Evolutionary conservation across 2,113 vertebrate genomes (phyloP).

Genomic region (Oreamnos americanus): DNA sequence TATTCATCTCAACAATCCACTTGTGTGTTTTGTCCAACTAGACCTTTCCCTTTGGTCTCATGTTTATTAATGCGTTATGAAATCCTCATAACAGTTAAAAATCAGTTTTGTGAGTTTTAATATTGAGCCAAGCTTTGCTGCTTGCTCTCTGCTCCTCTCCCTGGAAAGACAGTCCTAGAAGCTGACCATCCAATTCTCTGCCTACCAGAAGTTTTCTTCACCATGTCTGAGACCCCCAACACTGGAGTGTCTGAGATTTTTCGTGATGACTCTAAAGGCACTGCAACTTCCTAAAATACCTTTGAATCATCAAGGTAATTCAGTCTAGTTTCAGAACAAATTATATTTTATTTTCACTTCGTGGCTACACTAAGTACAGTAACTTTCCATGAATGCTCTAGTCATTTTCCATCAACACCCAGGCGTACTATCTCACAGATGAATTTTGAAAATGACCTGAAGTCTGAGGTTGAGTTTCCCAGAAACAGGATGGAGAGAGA

Average conservation of each 20-base stretch:
- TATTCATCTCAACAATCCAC: not conserved
- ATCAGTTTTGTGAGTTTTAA: not conserved
- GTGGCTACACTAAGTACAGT: not conserved
- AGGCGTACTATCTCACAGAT: not conserved
- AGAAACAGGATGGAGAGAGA: not conserved
- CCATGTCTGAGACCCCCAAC: not conserved
- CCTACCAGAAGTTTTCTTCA: not conserved
- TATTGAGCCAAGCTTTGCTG: not conserved
- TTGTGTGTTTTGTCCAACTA: not conserved
- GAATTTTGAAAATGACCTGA: not conserved
- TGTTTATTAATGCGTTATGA: not conserved
- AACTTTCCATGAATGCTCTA: not conserved
- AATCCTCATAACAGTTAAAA: not conserved
- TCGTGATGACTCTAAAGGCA: not conserved
- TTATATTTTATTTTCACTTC: slow-evolving; percentile 27
- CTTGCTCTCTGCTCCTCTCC: not conserved
- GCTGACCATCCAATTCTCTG: not conserved
- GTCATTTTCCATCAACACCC: not conserved
- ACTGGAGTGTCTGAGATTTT: not conserved
- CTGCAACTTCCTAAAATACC: not conserved
- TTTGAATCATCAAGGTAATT: not conserved
- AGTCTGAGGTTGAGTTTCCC: not conserved
- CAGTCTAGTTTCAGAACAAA: not conserved
- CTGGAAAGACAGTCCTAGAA: not conserved
- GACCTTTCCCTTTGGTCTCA: not conserved